Base-by-base conservation (phyloP, 2,888 invertebrate species). In the Clivina fossor region DNA sequence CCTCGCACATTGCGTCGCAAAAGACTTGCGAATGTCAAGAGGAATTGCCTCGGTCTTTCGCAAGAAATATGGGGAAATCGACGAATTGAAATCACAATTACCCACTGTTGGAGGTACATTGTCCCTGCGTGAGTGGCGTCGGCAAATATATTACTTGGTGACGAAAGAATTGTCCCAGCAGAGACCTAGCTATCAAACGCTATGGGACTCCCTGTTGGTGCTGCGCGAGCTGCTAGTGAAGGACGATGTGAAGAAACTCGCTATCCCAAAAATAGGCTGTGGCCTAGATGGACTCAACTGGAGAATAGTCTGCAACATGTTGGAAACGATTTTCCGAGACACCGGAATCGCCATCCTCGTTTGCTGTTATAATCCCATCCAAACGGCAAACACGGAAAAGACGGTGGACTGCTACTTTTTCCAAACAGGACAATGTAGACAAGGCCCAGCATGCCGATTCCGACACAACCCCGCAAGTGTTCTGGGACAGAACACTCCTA, bases 401-500 rank as follows among this genome's bases (percentile, higher is more conserved):
- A 28, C 8, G 8, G 28, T 28, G 28, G 28, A 28, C 28, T 28
- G 28, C 28, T 28, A 28, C n/a, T 28, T 28, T 28, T 28, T 8
- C 28, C 28, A n/a, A 7, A 28, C 7, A 7, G 28, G 28, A 7
- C 7, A 28, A n/a, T 28, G 28, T 28, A 28, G 28, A 8, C 28
- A n/a, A 28, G 28, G 28, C 28, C 8, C 7, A n/a, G n/a, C 8
- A 28, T 28, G 28, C 28, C 28, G 28, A 7, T 28, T 7, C 28
- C 28, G 28, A n/a, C 28, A 28, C n/a, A n/a, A n/a, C n/a, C n/a
- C 7, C 8, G n/a, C 7, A 28, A 7, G 8, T 28, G 28, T n/a
- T n/a, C 28, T 28, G 28, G 28, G 28, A 28, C 28, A 28, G 28
- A n/a, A n/a, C 28, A 28, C 8, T n/a, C n/a, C 28, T 28, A 28